Base-by-base conservation (phyloP, 2,113 vertebrate genomes). In the Sapayoa aenigma region DNA sequence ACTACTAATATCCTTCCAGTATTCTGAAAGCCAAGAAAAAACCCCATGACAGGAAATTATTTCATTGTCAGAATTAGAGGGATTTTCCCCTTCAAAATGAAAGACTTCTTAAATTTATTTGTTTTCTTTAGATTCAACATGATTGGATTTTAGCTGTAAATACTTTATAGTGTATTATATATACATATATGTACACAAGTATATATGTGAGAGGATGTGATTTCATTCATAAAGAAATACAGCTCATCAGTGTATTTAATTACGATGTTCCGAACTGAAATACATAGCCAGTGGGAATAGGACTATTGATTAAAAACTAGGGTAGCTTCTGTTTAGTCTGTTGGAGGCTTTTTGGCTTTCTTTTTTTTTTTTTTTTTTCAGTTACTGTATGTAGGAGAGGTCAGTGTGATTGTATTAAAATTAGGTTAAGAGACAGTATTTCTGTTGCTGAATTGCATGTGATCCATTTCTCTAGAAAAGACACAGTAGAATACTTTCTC, bases 241-340 rank as follows among this genome's bases (percentile, higher is more conserved):
- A 80, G 73, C 50, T 96, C 65, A 67, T 97, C 87, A 75, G 66
- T 95, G 42, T 63, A 95, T 87, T 94, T 94, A 97, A 97, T 95
- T 97, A 96, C 90, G 93, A 85, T 83, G 74, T 94, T 95, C 91
- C 95, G 85, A 95, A 93, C 73, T 67, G 67, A 94, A 96, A 94
- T 93, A 93, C 77, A 89, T 67, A 92, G 83, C 94, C 68, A 87
- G 52, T 91, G 84, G 89, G 82, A 94, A 96, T 97, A 91, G n/a
- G 63, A 71, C 72, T 96, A 94, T 97, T 97, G 96, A 97, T 95
- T 97, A 96, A 97, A 96, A 97, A 94, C 90, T 83, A 95, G 87
- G 68, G 87, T 96, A 89, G 73, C 55, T 89, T 93, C 73, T 93
- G 63, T 96, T 97, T 93, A 63, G 86, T 82, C 91, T 68, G 50